phyloP scores from a whole-genome alignment of 2,888 invertebrate species.

The Pterostichus madidus region DNA sequence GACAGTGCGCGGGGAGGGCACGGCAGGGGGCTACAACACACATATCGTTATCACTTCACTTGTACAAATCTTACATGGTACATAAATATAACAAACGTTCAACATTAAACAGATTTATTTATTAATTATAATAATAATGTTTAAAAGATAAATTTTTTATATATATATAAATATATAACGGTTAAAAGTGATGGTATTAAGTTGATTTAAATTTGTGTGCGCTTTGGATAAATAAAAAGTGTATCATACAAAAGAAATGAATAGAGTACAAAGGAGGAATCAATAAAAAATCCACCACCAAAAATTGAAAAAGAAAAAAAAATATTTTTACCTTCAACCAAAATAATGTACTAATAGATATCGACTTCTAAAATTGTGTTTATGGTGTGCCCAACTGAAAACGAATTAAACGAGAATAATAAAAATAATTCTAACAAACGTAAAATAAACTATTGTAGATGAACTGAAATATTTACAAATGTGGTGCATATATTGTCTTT shows the following conservation, averaged over 20 bases:
- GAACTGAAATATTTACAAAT: constrained; percentile 65
- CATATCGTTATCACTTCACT: constrained; percentile 14
- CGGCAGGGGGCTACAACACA: constrained; percentile 80
- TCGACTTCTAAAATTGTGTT: constrained; percentile 65
- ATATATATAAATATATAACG: constrained; percentile 6
- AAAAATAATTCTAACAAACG: constrained; percentile 69
- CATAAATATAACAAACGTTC: constrained; percentile 57
- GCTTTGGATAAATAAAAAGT: constrained; percentile 54
- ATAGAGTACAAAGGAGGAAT: constrained; percentile 74
- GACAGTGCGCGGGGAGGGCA: constrained; percentile 80
- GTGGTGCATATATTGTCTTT: constrained; percentile 54
- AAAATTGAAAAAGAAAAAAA: constrained; percentile 70
- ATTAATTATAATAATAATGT: constrained; percentile 44
- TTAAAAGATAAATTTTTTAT: constrained; percentile 28
- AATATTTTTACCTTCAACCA: constrained; percentile 65
- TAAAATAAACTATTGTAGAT: constrained; percentile 42
- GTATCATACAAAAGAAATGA: constrained; percentile 68
- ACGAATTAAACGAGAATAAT: constrained; percentile 72
- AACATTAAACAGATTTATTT: constrained; percentile 54
- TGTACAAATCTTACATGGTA: constrained; percentile 22
- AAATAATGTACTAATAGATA: constrained; percentile 67
- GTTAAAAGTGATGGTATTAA: constrained; percentile 29
- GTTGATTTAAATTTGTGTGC: constrained; percentile 47
- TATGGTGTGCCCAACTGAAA: constrained; percentile 75
- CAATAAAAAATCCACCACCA: constrained; percentile 66